Conservation (phyloP, 1,140 invertebrate species). For the Psix sp. region DNA sequence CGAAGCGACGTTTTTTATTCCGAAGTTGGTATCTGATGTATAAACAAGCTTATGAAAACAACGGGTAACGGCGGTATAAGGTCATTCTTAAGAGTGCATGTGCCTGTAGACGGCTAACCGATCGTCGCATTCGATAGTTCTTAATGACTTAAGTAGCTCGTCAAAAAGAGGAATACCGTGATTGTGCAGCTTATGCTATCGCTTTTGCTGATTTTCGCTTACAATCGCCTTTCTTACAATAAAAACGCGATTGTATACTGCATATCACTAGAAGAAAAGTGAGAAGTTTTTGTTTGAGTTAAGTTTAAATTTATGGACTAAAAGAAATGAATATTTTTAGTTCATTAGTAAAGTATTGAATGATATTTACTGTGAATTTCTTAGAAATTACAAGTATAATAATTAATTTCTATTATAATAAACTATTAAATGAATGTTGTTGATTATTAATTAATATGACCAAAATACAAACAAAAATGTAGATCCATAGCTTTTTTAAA, state of each 20-base stretch:
- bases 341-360: too few species aligned
- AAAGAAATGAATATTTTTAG: conserved; percentile 29
- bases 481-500: too few species aligned
- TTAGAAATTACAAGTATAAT: too few species aligned
- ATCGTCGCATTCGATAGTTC: conserved; percentile 56
- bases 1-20: conserved; percentile 42
- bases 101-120: conserved; percentile 17
- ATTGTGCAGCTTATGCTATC: conserved; percentile 36
- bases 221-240: conserved; percentile 19
- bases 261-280: conserved; percentile 30
- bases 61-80: conserved; percentile 16
- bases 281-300: conserved; percentile 29
- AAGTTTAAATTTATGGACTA: conserved; percentile 30
- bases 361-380: too few species aligned
- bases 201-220: conserved; percentile 37
- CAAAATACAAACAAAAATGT: too few species aligned
- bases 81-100: conserved; percentile 31
- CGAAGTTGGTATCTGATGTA: conserved; percentile 23
- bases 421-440: too few species aligned
- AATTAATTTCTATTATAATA: too few species aligned
- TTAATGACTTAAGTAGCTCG: conserved; percentile 52
- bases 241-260: conserved; percentile 7
- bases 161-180: conserved; percentile 44
- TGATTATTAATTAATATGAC: too few species aligned
- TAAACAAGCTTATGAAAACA: conserved; percentile 14